phyloP scores from a whole-genome alignment of 2,113 vertebrate species.

The Periophthalmodon schlosseri region DNA sequence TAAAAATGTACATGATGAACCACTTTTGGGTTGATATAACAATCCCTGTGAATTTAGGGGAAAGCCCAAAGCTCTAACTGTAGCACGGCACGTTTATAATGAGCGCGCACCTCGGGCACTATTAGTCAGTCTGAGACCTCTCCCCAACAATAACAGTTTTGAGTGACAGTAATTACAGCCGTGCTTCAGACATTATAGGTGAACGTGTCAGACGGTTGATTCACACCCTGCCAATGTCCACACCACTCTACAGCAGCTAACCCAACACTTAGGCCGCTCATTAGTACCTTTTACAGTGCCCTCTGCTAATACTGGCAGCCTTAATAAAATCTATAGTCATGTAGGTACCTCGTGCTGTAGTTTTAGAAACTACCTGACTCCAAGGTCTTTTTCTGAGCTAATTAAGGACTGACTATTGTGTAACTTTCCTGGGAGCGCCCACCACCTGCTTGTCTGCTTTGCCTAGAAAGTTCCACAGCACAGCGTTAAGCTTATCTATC shows the following conservation, averaged over 20 bases:
- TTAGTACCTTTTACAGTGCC: not conserved
- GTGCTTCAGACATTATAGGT: slow-evolving; percentile 45
- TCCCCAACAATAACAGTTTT: slow-evolving; percentile 61
- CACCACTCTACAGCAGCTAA: slow-evolving; percentile 47
- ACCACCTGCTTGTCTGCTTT: too few relatives aligned
- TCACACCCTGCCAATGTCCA: slow-evolving; percentile 61
- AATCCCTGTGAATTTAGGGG: not conserved
- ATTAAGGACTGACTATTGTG: too few relatives aligned
- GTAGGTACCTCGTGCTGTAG: not conserved
- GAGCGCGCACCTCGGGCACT: slow-evolving; percentile 35
- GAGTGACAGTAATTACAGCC: slow-evolving; percentile 67
- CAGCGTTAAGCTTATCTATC: too few relatives aligned
- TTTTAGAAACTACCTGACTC: not conserved
- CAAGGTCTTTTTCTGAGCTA: not conserved
- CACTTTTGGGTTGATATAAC: not conserved
- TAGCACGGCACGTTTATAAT: slow-evolving; percentile 26
- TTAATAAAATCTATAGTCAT: not conserved
- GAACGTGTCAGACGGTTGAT: slow-evolving; percentile 51
- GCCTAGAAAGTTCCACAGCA: too few relatives aligned
- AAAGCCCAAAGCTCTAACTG: not conserved
- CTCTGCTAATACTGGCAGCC: not conserved
- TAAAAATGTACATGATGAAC: not conserved
- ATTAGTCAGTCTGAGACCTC: slow-evolving; percentile 41
- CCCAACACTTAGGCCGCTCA: slow-evolving; percentile 9
- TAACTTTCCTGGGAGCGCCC: too few relatives aligned